These are phyloP conservation scores for Spisula subtruncata DNA, from an alignment of 2,888 invertebrate genomes.

Conservation along the genomic window DNA sequence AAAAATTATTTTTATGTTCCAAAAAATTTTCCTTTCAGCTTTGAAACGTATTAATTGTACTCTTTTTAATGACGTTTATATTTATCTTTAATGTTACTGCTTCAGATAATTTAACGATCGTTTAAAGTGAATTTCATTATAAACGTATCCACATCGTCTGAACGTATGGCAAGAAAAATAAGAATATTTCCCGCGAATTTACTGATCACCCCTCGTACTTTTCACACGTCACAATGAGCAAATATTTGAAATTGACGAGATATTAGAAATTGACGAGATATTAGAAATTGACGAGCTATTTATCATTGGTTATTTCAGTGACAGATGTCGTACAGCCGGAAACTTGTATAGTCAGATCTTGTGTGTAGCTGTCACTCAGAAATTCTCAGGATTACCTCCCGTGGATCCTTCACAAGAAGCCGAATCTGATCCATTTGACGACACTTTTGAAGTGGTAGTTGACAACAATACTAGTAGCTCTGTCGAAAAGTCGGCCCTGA, in stretches of 20 bases:
- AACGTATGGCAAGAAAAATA: no score
- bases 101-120: no score
- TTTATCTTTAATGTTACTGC: no score
- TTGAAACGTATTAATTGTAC: no score
- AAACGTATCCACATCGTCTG: no score
- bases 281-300: background rate
- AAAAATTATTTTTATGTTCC: no score
- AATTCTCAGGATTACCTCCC: conserved; percentile 18
- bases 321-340: conserved; percentile 47
- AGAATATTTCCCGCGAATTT: no score
- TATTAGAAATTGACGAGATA: no score
- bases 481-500: background rate
- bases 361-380: conserved; percentile 33
- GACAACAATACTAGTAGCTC: background rate
- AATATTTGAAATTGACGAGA: background rate
- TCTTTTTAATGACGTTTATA: no score
- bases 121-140: no score
- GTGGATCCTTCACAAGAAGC: background rate
- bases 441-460: conserved; percentile 24
- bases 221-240: background rate
- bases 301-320: conserved; percentile 21
- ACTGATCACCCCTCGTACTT: background rate
- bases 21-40: no score
- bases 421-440: conserved; percentile 12
- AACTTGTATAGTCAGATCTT: conserved; percentile 44